Conservation (phyloP, 2,888 invertebrate genomes). For the Cyrtodaria siliqua region DNA sequence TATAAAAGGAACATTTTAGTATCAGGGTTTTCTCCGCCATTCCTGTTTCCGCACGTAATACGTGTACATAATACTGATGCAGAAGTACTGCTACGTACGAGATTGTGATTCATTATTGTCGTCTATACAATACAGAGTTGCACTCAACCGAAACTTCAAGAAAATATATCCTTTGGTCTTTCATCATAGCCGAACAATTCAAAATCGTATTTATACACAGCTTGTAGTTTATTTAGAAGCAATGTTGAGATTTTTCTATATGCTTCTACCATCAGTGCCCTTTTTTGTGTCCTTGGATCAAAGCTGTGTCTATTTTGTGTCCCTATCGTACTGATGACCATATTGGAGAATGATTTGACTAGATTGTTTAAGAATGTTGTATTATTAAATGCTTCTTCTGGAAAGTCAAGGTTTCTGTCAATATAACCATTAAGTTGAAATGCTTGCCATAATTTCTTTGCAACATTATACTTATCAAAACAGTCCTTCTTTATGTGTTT, state of each 20-base stretch:
- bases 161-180: background rate
- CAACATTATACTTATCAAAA: conserved; percentile 38
- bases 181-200: conserved; percentile 57
- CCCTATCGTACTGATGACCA: conserved; percentile 7
- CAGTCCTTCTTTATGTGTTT: conserved; percentile 31
- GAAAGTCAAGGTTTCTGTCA: conserved; percentile 20
- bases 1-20: too few species aligned
- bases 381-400: background rate
- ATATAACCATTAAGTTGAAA: conserved; percentile 69
- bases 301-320: background rate
- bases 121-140: too few species aligned
- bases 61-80: too few species aligned
- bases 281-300: conserved; percentile 29
- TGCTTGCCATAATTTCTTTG: conserved; percentile 47
- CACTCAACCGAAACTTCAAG: too few species aligned
- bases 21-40: too few species aligned
- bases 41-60: too few species aligned
- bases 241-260: conserved; percentile 35
- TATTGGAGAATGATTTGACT: background rate
- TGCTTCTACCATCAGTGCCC: conserved; percentile 37
- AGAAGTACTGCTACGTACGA: too few species aligned
- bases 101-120: too few species aligned
- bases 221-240: conserved; percentile 30
- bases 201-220: conserved; percentile 60
- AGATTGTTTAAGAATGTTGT: background rate